Base-by-base conservation (phyloP, 2,113 vertebrate genomes). In the Hemibates koningsi region DNA sequence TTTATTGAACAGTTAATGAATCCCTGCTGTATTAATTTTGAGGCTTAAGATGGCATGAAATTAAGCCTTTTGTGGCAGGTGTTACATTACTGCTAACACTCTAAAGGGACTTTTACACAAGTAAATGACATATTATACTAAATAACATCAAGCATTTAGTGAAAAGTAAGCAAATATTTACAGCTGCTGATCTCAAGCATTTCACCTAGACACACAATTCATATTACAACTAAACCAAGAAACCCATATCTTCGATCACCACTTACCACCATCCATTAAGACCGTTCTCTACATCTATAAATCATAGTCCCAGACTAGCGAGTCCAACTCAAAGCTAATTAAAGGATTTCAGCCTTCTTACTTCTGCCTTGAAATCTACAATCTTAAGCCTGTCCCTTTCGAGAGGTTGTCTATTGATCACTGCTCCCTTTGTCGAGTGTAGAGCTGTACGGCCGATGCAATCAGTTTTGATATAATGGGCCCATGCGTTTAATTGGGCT, bases 391-490 rank as follows among this genome's bases (percentile, higher is more conserved):
- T 91, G 92, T 95, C 88, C 90, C 83, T 86, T 91, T 85, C 43
- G 73, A 92, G 91, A 84, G 90, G 82, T 53, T 87, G 80, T 78
- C 87, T 95, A 96, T 96, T 94, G 95, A 96, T 96, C 93, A 94
- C 66, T 45, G 85, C 89, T 84, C 81, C 82, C 88, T 82, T 91
- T 90, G 92, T 91, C 66, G 81, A 88, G 83, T 80, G 86, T 43
- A 53, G 89, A 90, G 80, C 91, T 86, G 53, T 56, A 63, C 86
- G 63, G 89, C 61, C 80, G 91, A 95, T 94, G 93, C 89, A 95
- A 94, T 96, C 96, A 92, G 63, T 82, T 92, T 92, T 82, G 53
- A 93, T 93, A 94, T 94, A 96, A 95, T 94, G 92, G 94, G 81
- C 85, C 89, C 63, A 56, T 92, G 92, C 85, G 85, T 95, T 95